A percentile compares a stretch with the other conserved stretches of the same genome.
phyloP scores from a whole-genome alignment of 2,797 vertebrate genomes.

The Enteromius trimaculatus region DNA sequence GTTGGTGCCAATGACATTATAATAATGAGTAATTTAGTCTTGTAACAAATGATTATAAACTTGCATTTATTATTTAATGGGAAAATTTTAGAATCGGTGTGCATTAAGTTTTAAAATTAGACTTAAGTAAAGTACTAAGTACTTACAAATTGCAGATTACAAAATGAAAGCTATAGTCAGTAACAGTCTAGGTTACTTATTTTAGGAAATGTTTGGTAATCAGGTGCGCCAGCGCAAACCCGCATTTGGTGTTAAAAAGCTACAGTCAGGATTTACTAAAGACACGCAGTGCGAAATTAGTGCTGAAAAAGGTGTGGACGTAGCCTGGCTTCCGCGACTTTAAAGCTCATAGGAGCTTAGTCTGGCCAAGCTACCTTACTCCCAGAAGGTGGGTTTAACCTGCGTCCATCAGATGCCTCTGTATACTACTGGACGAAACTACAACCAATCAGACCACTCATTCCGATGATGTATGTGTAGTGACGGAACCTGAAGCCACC shows the following conservation, averaged over 20 bases:
- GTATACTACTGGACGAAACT: no score
- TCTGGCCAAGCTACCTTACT: no score
- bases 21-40: neutral
- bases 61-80: neutral
- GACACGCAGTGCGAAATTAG: neutral
- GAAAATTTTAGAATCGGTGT: no score
- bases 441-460: no score
- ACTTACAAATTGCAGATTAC: neutral
- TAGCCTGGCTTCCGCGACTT: neutral
- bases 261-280: neutral
- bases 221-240: neutral
- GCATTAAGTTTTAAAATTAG: neutral
- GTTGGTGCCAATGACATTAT: neutral
- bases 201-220: neutral
- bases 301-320: neutral
- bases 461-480: no score
- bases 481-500: no score
- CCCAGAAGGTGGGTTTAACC: no score
- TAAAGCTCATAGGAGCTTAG: no score
- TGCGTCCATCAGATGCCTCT: no score
- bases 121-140: neutral
- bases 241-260: neutral
- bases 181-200: neutral
- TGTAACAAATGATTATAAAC: neutral
- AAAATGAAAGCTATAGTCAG: neutral